Evolutionary conservation across 2,113 vertebrate species (phyloP).

Genomic region (Anguilla japonica): DNA sequence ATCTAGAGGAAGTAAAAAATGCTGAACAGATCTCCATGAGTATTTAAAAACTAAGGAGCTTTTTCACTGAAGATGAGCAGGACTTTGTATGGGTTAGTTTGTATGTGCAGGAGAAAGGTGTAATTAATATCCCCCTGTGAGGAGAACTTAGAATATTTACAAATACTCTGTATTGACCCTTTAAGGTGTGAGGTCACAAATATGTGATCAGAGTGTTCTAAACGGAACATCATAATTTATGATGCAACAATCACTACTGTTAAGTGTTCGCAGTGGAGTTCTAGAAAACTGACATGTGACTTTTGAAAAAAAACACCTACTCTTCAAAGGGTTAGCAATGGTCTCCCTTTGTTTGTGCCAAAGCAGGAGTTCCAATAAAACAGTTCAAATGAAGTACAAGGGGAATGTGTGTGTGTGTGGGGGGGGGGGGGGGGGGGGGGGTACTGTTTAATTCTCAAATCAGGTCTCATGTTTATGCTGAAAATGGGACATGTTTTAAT

Average conservation of each 20-base stretch:
- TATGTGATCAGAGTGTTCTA: no score
- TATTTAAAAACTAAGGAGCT: neutral
- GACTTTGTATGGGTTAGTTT: neutral
- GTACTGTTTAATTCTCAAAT: slow-evolving; percentile 9
- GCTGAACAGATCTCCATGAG: neutral
- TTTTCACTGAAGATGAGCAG: neutral
- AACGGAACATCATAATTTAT: no score
- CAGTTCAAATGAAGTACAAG: neutral
- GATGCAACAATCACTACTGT: no score
- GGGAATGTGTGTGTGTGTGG: neutral
- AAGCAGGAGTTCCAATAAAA: neutral
- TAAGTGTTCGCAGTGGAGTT: no score
- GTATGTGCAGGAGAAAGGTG: no score
- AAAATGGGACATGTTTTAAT: slow-evolving; percentile 20
- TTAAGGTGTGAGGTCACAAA: no score
- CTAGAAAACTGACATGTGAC: no score
- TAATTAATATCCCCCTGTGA: neutral
- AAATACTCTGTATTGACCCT: neutral
- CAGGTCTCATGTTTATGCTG: neutral
- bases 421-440: slow-evolving; percentile 18
- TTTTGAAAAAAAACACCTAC: no score
- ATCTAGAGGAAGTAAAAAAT: neutral
- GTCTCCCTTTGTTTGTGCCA: neutral
- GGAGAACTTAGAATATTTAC: neutral
- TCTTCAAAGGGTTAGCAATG: neutral